Evolutionary conservation across 2,888 invertebrate genomes (phyloP).

Genomic region (Pristionchus arcanus): DNA sequence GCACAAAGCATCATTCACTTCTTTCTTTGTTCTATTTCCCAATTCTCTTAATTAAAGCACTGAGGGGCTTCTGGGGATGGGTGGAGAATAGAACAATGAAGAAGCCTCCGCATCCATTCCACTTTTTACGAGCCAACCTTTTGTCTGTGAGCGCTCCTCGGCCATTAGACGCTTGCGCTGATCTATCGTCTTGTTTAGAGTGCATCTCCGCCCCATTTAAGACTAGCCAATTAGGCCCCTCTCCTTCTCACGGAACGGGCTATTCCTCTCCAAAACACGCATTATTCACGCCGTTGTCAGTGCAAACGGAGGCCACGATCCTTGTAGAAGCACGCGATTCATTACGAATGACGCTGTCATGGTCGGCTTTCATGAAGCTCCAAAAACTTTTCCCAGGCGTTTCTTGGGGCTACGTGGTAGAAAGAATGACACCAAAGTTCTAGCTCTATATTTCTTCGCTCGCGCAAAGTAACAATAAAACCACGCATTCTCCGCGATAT

Average conservation of each 20-base stretch:
- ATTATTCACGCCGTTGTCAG: background rate
- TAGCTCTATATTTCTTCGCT: too few species aligned
- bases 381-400: too few species aligned
- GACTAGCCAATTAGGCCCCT: too few species aligned
- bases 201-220: background rate
- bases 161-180: background rate
- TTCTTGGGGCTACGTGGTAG: too few species aligned
- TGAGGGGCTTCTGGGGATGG: background rate
- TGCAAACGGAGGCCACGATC: background rate
- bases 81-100: background rate
- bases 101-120: background rate
- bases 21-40: conserved; percentile 2
- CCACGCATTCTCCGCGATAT: background rate
- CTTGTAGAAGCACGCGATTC: background rate
- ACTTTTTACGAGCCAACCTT: background rate
- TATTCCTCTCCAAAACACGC: too few species aligned
- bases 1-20: background rate
- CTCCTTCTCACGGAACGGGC: too few species aligned
- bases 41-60: conserved; percentile 13
- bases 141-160: background rate
- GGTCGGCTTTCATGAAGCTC: too few species aligned
- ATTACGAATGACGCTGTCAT: too few species aligned
- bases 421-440: too few species aligned
- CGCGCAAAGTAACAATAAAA: background rate
- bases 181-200: background rate